Percentiles rank a stretch among this genome's conserved stretches.
phyloP scores from a whole-genome alignment of 2,113 vertebrate species.

The Mus spicilegus region DNA sequence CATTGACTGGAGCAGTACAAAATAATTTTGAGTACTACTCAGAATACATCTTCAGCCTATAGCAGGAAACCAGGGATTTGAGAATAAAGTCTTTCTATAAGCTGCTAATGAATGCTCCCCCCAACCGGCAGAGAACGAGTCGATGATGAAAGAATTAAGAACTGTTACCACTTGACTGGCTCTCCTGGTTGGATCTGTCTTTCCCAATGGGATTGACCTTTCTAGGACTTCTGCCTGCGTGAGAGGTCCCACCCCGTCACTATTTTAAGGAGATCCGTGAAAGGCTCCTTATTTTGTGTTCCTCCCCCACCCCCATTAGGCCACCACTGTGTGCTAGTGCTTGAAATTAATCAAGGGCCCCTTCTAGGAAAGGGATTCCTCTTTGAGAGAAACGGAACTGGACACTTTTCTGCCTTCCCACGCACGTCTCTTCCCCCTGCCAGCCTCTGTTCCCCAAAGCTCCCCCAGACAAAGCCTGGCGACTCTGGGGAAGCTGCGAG shows the following conservation, averaged over 20 bases:
- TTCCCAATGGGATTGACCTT: constrained; percentile 73
- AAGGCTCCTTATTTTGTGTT: constrained; percentile 25
- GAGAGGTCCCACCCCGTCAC: constrained; percentile 64
- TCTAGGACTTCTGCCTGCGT: constrained; percentile 59
- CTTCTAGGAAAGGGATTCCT: constrained; percentile 60
- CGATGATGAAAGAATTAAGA: constrained; percentile 68
- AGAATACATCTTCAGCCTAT: background rate
- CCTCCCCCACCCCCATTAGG: constrained; percentile 13
- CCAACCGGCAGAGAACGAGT: background rate
- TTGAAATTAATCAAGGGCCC: constrained; percentile 75
- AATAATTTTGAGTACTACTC: constrained; percentile 35
- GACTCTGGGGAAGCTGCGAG: constrained; percentile 55
- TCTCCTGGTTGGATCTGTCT: constrained; percentile 65
- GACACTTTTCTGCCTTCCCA: constrained; percentile 74
- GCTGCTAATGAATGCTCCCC: constrained; percentile 46
- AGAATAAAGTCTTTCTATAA: constrained; percentile 51
- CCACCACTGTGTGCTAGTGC: constrained; percentile 76
- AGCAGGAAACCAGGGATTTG: constrained; percentile 21
- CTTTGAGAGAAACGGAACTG: constrained; percentile 56
- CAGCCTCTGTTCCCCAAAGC: constrained; percentile 59
- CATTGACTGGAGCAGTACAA: constrained; percentile 27
- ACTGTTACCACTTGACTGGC: constrained; percentile 56
- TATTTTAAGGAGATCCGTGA: constrained; percentile 72
- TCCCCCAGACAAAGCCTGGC: constrained; percentile 79
- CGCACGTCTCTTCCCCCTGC: constrained; percentile 55